A percentile compares a stretch with the other conserved stretches of the same genome.
phyloP scores from a whole-genome alignment of 2,888 invertebrate genomes.

The Pollenia labialis region DNA sequence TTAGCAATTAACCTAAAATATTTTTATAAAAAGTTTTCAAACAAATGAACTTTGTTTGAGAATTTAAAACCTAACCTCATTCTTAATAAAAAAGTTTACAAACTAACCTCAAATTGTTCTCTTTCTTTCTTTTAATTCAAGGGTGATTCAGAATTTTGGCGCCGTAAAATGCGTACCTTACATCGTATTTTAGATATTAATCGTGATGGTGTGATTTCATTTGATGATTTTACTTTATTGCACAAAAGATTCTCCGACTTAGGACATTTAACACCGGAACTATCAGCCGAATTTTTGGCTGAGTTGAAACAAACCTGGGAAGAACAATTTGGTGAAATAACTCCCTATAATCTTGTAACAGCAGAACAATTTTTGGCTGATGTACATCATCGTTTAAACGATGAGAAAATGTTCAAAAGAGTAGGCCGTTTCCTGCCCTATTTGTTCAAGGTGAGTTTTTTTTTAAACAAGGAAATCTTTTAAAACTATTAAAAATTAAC shows the following conservation, averaged over 20 bases:
- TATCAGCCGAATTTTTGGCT: conserved; percentile 88
- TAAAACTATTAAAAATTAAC: not conserved
- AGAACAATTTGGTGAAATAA: conserved; percentile 92
- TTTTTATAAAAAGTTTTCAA: no score
- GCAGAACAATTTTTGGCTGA: conserved; percentile 92
- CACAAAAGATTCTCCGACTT: conserved; percentile 90
- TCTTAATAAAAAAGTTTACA: not conserved
- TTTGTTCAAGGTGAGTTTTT: conserved; percentile 88
- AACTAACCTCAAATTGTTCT: not conserved
- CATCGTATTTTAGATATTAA: conserved; percentile 93
- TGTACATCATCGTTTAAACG: conserved; percentile 92
- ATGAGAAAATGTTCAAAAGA: conserved; percentile 89
- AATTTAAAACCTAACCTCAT: not conserved
- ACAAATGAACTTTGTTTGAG: no score
- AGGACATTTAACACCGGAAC: conserved; percentile 88
- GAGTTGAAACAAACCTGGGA: conserved; percentile 93
- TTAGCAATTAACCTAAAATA: no score
- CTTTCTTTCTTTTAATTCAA: conserved; percentile 73
- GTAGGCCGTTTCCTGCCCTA: conserved; percentile 92
- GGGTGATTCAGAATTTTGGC: conserved; percentile 88
- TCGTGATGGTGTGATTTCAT: conserved; percentile 93
- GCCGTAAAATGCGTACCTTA: conserved; percentile 93
- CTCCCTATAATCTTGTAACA: conserved; percentile 92
- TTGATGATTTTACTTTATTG: conserved; percentile 91
- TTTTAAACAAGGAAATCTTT: not conserved